Conservation (phyloP, 1,140 invertebrate species). For the Cherax destructor region DNA sequence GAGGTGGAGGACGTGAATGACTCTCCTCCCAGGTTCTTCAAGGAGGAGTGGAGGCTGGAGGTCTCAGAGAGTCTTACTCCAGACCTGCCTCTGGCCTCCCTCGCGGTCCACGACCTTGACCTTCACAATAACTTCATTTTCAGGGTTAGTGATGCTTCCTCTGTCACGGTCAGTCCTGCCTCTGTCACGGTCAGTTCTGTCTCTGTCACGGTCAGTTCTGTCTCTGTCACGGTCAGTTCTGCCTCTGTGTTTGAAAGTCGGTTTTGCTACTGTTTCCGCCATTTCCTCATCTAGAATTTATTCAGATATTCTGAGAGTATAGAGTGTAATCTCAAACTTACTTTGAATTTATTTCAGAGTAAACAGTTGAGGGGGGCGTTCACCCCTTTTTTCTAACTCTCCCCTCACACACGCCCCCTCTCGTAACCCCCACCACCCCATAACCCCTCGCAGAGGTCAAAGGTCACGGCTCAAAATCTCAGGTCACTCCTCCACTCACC, state of each 20-base stretch:
- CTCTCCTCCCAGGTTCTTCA: constrained; percentile 10
- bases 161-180: background rate
- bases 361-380: no score
- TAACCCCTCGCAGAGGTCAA: no score
- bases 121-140: constrained; percentile 22
- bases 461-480: no score
- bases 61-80: constrained; percentile 14
- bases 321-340: no score
- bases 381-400: no score
- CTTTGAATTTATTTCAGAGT: no score
- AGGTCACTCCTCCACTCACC: no score
- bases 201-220: background rate
- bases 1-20: constrained; percentile 37
- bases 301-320: no score
- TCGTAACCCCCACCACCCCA: no score
- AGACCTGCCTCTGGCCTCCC: background rate
- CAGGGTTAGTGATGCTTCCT: constrained; percentile 7
- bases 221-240: background rate
- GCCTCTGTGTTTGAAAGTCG: background rate
- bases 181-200: background rate
- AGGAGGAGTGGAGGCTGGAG: constrained; percentile 21
- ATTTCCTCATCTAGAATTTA: no score
- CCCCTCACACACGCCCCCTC: no score
- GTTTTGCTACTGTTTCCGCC: no score
- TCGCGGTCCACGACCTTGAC: constrained; percentile 18